Conservation (phyloP, 2,113 vertebrate species). For the Anser cygnoides region DNA sequence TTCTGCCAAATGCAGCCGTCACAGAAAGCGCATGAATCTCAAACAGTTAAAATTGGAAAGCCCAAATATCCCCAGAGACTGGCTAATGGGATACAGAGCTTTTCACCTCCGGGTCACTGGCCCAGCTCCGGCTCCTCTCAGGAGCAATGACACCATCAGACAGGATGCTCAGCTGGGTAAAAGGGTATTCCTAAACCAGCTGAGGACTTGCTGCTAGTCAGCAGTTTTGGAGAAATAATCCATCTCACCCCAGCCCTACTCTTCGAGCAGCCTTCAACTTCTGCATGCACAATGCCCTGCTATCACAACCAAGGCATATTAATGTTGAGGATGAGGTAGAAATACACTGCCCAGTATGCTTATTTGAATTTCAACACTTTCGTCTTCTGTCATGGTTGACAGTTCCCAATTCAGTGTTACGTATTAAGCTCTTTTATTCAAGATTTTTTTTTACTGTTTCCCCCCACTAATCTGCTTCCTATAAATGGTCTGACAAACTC, state of each 20-base stretch:
- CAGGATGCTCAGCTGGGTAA: not conserved
- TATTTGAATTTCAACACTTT: slow-evolving; percentile 37
- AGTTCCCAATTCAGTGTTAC: slow-evolving; percentile 1
- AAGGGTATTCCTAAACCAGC: not conserved
- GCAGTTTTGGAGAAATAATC: not conserved
- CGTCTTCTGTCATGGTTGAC: slow-evolving; percentile 2
- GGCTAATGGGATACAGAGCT: slow-evolving; percentile 28
- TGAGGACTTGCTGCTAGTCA: not conserved
- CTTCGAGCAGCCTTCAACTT: not conserved
- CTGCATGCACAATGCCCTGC: not conserved
- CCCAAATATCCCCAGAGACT: not conserved
- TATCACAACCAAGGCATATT: not conserved
- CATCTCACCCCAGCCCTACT: not conserved
- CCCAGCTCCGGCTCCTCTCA: slow-evolving; percentile 23
- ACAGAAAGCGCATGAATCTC: not conserved
- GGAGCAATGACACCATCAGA: not conserved
- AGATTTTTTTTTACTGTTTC: slow-evolving; percentile 11
- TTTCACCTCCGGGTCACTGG: not conserved
- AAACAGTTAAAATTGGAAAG: slow-evolving; percentile 2
- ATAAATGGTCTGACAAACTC: slow-evolving; percentile 1
- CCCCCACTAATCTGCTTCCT: not conserved
- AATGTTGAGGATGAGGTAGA: not conserved
- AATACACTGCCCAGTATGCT: not conserved
- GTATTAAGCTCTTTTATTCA: slow-evolving; percentile 34
- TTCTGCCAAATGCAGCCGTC: slow-evolving; percentile 14